These are phyloP conservation scores for Cliona cf. orientalis DNA, from an alignment of 37 sponge, comb jelly and placozoan genomes.

Conservation along the genomic window DNA sequence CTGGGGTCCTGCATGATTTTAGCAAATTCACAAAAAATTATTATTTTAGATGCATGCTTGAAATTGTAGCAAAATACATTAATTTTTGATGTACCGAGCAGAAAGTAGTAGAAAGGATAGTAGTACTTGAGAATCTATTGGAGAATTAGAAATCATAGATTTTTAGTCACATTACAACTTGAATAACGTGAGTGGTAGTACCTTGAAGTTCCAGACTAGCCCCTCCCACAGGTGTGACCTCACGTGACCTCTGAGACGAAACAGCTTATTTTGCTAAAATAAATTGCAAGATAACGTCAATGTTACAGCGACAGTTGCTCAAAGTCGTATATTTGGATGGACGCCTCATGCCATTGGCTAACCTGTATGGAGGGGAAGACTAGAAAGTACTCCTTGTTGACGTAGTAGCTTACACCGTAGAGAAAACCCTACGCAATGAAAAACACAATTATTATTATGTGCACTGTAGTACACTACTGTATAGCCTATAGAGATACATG, in stretches of 20 bases:
- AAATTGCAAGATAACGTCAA: neutral
- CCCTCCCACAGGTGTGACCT: conserved; percentile 37
- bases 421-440: conserved; percentile 47
- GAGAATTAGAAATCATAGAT: neutral
- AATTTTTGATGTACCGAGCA: conserved; percentile 4
- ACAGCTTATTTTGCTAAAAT: conserved; percentile 50
- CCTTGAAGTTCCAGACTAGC: conserved; percentile 41
- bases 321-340: neutral
- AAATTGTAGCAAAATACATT: neutral
- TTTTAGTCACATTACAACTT: neutral
- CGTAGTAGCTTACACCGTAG: conserved; percentile 49
- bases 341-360: neutral
- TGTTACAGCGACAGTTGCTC: neutral
- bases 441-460: neutral
- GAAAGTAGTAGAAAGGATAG: conserved; percentile 32
- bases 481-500: no score
- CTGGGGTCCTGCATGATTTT: neutral
- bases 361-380: conserved; percentile 66
- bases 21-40: neutral
- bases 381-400: conserved; percentile 38
- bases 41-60: neutral
- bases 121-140: conserved; percentile 6
- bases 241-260: conserved; percentile 54
- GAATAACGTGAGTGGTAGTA: neutral
- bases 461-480: neutral